Evolutionary conservation across 1,140 invertebrate species (phyloP).

Genomic region (Zaprionus taronus): DNA sequence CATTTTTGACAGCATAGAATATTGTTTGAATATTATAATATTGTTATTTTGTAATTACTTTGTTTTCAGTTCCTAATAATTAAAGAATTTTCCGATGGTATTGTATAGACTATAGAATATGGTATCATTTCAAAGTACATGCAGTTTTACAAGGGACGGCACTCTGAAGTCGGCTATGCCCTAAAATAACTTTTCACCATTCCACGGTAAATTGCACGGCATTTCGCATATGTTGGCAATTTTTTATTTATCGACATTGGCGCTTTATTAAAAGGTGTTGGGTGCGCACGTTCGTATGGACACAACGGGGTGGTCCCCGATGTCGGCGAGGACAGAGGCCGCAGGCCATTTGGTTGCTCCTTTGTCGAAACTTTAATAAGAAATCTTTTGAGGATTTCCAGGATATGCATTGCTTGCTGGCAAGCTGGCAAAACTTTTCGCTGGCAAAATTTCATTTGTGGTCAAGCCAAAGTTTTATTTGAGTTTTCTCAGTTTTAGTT

Average conservation of each 20-base stretch:
- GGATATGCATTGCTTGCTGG: constrained; percentile 26
- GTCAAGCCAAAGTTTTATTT: constrained; percentile 59
- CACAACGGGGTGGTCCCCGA: not conserved
- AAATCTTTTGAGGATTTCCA: constrained; percentile 49
- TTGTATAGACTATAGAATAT: no score
- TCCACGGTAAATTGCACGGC: constrained; percentile 29
- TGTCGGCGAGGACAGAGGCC: constrained; percentile 2
- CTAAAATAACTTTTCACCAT: constrained; percentile 1
- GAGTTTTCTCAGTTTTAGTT: constrained; percentile 39
- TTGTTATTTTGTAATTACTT: no score
- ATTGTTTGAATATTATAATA: not conserved
- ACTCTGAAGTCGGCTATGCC: constrained; percentile 10
- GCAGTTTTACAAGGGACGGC: no score
- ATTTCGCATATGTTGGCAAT: constrained; percentile 76
- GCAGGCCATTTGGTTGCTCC: constrained; percentile 29
- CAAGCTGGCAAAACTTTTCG: constrained; percentile 26
- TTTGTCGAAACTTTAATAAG: constrained; percentile 48
- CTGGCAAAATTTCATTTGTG: constrained; percentile 52
- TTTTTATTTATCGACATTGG: constrained; percentile 71
- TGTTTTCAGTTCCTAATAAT: no score
- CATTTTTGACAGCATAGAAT: no score
- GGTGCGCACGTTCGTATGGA: constrained; percentile 22
- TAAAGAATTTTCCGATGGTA: not conserved
- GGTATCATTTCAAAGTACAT: no score
- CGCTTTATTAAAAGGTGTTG: constrained; percentile 72